A percentile compares a stretch with the other conserved stretches of the same genome.
phyloP scores from a whole-genome alignment of 1,140 invertebrate genomes.

The Ceratitis capitata region DNA sequence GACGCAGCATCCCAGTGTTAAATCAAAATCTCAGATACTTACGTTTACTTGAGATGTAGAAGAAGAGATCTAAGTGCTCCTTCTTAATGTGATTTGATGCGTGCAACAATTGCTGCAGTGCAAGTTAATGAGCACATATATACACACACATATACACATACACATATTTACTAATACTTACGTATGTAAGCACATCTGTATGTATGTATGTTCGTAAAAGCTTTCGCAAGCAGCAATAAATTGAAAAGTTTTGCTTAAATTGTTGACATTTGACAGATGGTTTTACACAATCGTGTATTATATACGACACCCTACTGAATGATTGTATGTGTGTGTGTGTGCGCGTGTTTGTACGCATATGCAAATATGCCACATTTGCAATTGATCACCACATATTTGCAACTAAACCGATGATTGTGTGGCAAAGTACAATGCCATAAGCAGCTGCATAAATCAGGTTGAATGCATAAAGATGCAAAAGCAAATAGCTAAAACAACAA shows the following conservation, averaged over 20 bases:
- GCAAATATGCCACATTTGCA: slow-evolving; percentile 27
- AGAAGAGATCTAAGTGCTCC: too few relatives aligned
- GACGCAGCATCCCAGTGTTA: too few relatives aligned
- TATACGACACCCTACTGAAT: not conserved
- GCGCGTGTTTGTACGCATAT: not conserved
- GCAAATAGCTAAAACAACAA: not conserved
- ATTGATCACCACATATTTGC: slow-evolving; percentile 30
- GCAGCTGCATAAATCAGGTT: slow-evolving; percentile 7
- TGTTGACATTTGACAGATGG: slow-evolving; percentile 33
- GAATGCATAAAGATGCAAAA: too few relatives aligned
- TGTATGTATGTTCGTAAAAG: not conserved
- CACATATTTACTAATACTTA: too few relatives aligned
- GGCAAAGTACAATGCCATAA: slow-evolving; percentile 28
- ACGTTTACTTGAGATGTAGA: too few relatives aligned
- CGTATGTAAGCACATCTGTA: too few relatives aligned
- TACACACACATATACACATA: not conserved
- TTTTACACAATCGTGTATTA: not conserved
- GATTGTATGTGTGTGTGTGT: not conserved
- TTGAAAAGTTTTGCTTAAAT: slow-evolving; percentile 26
- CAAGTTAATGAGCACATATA: not conserved
- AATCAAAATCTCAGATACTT: too few relatives aligned
- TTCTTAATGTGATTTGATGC: not conserved
- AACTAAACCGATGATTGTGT: slow-evolving; percentile 29
- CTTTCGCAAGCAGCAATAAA: slow-evolving; percentile 21
- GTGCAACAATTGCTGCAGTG: not conserved